A percentile compares a stretch with the other conserved stretches of the same genome.
Evolutionary conservation across 2,797 vertebrate genomes (phyloP).

Genomic region (Poeciliopsis presidionis): DNA sequence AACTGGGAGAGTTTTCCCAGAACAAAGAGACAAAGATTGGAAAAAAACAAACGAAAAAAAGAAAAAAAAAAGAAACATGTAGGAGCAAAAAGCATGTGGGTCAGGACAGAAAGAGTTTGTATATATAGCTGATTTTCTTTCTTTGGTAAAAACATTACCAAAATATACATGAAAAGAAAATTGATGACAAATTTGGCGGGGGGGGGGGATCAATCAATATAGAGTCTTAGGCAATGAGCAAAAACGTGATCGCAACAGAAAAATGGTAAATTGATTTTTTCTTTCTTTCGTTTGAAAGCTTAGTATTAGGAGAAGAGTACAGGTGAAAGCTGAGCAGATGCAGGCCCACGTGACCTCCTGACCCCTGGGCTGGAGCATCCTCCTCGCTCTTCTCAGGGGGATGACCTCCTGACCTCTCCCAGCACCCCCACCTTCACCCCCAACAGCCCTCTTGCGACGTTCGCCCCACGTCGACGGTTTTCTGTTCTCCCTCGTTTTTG

Average conservation of each 20-base stretch:
- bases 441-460: neutral
- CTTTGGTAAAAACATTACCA: too few species aligned
- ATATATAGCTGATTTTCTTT: too few species aligned
- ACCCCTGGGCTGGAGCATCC: neutral
- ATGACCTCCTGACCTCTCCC: neutral
- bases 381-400: neutral
- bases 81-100: neutral
- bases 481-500: neutral
- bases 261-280: neutral
- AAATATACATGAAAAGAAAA: neutral
- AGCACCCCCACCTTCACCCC: too few species aligned
- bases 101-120: neutral
- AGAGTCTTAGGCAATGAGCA: too few species aligned
- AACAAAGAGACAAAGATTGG: neutral
- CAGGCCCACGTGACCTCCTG: neutral
- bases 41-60: neutral
- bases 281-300: neutral
- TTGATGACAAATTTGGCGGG: neutral
- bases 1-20: neutral
- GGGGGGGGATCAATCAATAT: too few species aligned
- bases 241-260: neutral
- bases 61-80: neutral
- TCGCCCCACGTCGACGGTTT: neutral
- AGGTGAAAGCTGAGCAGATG: neutral
- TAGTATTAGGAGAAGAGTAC: neutral